Percentiles rank a stretch among this genome's conserved stretches.
phyloP scores from a whole-genome alignment of 2,888 invertebrate species.

The Diaphora mendica region DNA sequence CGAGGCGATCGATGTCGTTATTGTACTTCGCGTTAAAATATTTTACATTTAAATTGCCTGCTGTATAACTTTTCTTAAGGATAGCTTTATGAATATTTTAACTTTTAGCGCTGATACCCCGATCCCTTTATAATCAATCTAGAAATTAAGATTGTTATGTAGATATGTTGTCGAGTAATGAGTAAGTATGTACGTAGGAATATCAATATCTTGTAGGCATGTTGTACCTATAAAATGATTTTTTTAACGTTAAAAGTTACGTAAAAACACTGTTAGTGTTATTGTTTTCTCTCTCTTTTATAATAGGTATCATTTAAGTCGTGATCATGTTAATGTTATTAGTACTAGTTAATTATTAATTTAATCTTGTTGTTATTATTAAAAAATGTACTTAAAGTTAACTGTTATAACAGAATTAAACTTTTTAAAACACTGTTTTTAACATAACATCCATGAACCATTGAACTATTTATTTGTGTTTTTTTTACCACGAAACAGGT shows the following conservation, averaged over 20 bases:
- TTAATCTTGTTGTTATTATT: too few relatives aligned
- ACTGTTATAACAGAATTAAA: too few relatives aligned
- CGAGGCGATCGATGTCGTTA: slow-evolving; percentile 39
- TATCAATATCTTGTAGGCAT: not conserved
- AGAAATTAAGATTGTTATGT: not conserved
- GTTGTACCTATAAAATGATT: not conserved
- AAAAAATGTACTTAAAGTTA: too few relatives aligned
- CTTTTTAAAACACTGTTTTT: too few relatives aligned
- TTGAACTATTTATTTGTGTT: not conserved
- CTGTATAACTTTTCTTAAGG: slow-evolving; percentile 18
- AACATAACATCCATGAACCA: too few relatives aligned
- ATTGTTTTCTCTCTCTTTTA: too few relatives aligned
- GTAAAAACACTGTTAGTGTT: too few relatives aligned
- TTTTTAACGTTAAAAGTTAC: not conserved
- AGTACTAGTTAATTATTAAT: too few relatives aligned
- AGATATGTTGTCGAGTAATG: not conserved
- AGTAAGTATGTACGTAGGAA: not conserved
- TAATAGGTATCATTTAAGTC: too few relatives aligned
- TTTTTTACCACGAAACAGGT: not conserved
- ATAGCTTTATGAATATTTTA: slow-evolving; percentile 20
- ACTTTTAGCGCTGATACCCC: not conserved
- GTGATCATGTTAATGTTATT: too few relatives aligned
- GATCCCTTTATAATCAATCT: not conserved
- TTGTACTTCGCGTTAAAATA: slow-evolving; percentile 40
- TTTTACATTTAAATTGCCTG: slow-evolving; percentile 34